Evolutionary conservation across 2,113 vertebrate species (phyloP), one percentile per base, ranked within the genome.

Genomic region (Chaenogobius annularis): DNA sequence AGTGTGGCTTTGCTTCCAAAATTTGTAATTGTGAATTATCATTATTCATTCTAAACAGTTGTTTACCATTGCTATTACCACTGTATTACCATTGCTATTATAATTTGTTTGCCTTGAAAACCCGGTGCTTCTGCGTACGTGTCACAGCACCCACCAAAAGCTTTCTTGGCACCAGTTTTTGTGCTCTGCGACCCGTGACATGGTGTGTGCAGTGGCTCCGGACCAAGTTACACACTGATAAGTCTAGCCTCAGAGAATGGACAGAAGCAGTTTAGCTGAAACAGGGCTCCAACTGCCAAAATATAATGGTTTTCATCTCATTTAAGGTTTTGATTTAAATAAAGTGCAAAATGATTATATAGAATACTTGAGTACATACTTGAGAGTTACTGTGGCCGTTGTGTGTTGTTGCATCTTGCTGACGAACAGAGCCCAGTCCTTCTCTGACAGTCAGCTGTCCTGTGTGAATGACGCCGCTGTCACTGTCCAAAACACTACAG

Each of bases 391-490:
- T 54, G 50, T 54, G 1, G 9, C 50, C 2, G 19, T 54, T 50
- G 47, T 17, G 59, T 20, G 11, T 1, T 0, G 74, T 58, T 72
- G 79, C 43, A 79, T 80, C 43, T 26, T 66, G 17, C 62, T 46
- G 55, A 73, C 59, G 46, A 64, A 68, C 54, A 52, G 10, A 31
- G 47, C 68, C 63, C 73, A 61, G 31, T 40, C 22, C 37, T 59
- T 79, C 82, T 83, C 78, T 78, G 76, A 82, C 82, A 72, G 73
- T 59, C 88, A 83, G 82, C 84, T 90, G 88, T 88, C 83, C 79
- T 70, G 86, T 88, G 89, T 87, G 83, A 90, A 88, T 89, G 88
- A 89, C 63, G 79, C 74, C 70, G 70, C 75, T 76, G 79, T 84
- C 82, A 79, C 78, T 75, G 68, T 76, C 72, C 66, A 64, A 75